Percentiles rank a stretch among this genome's conserved stretches.
These are phyloP conservation scores for Pogonomyrmex barbatus DNA, from an alignment of 1,140 invertebrate species.

Conservation along the genomic window DNA sequence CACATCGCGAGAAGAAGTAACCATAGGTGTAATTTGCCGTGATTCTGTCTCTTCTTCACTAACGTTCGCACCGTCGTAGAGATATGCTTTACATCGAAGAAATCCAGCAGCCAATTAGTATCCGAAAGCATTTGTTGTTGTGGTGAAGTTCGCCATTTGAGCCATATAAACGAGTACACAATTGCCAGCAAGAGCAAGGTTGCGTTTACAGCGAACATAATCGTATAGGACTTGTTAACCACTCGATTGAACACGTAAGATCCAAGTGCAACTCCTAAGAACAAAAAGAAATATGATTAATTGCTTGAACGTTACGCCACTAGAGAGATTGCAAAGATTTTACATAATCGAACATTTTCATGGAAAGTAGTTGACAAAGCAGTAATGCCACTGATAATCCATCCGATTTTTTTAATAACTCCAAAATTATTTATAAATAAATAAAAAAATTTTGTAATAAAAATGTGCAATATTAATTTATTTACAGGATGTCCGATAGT, in stretches of 20 bases:
- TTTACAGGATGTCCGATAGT: neutral
- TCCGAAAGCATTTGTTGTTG: conserved; percentile 87
- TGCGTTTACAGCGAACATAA: conserved; percentile 91
- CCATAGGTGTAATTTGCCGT: conserved; percentile 88
- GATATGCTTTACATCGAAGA: conserved; percentile 90
- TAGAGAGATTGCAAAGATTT: neutral
- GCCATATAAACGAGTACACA: conserved; percentile 87
- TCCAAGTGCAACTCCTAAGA: conserved; percentile 84
- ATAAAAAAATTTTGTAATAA: neutral
- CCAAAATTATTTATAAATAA: neutral
- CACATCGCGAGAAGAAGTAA: conserved; percentile 90
- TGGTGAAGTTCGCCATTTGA: conserved; percentile 89
- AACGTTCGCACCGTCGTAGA: conserved; percentile 88
- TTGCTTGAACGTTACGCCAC: neutral
- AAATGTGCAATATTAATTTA: neutral
- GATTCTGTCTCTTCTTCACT: conserved; percentile 85
- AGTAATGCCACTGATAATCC: neutral
- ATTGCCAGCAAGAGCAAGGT: conserved; percentile 87
- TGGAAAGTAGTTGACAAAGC: neutral
- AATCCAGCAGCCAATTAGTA: conserved; percentile 88
- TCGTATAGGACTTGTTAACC: conserved; percentile 88
- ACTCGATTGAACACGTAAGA: conserved; percentile 87
- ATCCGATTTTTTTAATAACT: neutral
- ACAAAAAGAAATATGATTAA: neutral
- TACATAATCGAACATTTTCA: neutral